Base-by-base conservation (phyloP, 2,113 vertebrate genomes). In the Cynoglossus semilaevis region DNA sequence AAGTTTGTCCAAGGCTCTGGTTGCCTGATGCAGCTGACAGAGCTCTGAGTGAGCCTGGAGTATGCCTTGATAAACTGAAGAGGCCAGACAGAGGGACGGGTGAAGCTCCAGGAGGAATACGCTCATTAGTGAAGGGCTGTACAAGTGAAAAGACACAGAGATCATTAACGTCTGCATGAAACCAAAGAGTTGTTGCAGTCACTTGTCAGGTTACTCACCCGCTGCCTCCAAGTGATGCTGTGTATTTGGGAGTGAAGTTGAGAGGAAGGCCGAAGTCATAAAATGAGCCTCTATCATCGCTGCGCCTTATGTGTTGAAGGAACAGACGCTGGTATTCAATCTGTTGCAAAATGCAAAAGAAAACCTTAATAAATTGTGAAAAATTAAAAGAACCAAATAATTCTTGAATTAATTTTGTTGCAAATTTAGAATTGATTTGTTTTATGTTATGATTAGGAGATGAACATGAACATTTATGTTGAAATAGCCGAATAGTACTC, bases 81-180 rank as follows among this genome's bases (percentile, higher is more conserved):
- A 70, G 1, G 79, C 72, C 58, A 90, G 77, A 52, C 77, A 85
- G 48, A 94, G 84, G 5, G 88, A 93, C 17, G 88, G 85, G 18
- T 93, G 89, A 45, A 94, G 81, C 64, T 93, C 91, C 59, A 93
- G 70, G 36, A 92, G 85, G 74, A 85, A 89, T 12, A 80, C 15
- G 4, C 72, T 89, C 79, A 84, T 91, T 67, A 86, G 75, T 59
- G 82, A 59, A 34, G 87, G 76, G 60, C 87, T 94, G 62, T 13
- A 64, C 57, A 41, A 48, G 44, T 14, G 10, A 58, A n/a, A n/a
- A 49, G 5, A 19, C 9, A 15, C 1, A 51, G 16, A 15, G 34
- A 35, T 18, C 12, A 41, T 36, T 0, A 19, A 16, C 11, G 15
- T 48, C 8, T 8, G 16, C 9, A 41, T 9, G 34, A 22, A 0